These are phyloP conservation scores for Acrossocheilus fasciatus DNA, from an alignment of 2,797 vertebrate genomes.

Conservation along the genomic window DNA sequence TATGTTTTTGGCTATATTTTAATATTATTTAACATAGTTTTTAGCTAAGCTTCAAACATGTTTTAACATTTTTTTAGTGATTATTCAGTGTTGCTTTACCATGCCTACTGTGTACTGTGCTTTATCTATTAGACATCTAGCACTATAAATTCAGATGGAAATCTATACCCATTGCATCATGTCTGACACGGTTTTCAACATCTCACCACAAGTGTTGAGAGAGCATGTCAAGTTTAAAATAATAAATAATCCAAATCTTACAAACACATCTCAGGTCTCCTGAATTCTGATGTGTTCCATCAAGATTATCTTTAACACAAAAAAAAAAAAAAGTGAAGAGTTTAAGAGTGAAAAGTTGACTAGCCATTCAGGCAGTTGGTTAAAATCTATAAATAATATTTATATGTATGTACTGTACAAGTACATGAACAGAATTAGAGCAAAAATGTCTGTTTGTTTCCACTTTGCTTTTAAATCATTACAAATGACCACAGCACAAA, in stretches of 20 bases:
- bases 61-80: background rate
- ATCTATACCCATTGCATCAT: background rate
- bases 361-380: background rate
- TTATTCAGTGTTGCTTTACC: background rate
- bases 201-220: background rate
- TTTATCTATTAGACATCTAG: background rate
- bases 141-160: background rate
- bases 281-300: background rate
- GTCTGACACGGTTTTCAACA: background rate
- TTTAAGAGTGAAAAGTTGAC: background rate
- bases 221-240: background rate
- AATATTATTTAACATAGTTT: background rate
- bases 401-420: background rate
- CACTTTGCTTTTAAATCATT: slow-evolving; percentile 11
- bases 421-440: background rate
- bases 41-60: background rate
- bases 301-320: background rate
- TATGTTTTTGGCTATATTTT: background rate
- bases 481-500: slow-evolving; percentile 22
- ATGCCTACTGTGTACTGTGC: too few relatives aligned
- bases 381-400: background rate
- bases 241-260: slow-evolving; percentile 1
- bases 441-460: slow-evolving; percentile 7
- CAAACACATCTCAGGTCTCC: background rate
- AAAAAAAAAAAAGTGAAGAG: background rate